Conservation (phyloP, 2,888 invertebrate species). For the Strigamia crassipes region DNA sequence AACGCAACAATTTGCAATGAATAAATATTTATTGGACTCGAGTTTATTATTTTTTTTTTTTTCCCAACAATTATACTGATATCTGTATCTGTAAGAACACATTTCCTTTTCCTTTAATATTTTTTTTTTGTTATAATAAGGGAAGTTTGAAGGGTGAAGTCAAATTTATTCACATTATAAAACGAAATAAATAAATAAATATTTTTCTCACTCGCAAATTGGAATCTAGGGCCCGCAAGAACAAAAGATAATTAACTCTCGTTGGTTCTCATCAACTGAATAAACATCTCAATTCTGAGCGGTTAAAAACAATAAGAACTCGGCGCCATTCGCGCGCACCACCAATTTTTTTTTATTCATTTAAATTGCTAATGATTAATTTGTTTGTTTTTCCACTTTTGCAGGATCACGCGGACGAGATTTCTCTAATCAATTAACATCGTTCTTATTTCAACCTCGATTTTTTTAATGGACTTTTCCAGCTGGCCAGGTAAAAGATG, state of each 20-base stretch:
- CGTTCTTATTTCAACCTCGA: background rate
- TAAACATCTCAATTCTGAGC: too few species aligned
- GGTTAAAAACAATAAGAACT: background rate
- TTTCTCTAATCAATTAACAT: conserved; percentile 3
- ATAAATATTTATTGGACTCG: too few species aligned
- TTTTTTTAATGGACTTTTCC: conserved; percentile 25
- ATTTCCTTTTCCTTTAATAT: conserved; percentile 5
- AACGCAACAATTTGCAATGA: too few species aligned
- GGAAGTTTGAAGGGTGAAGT: background rate
- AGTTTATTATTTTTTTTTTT: too few species aligned
- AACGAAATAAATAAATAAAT: background rate
- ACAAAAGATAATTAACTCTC: background rate
- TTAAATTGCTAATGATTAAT: background rate
- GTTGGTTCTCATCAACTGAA: background rate
- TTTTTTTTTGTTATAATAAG: background rate
- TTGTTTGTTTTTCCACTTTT: background rate
- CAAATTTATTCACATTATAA: background rate
- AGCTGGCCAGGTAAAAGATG: conserved; percentile 19
- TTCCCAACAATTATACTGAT: background rate
- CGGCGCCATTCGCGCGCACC: background rate
- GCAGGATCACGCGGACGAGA: background rate
- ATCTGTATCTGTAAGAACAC: background rate
- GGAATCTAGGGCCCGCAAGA: background rate
- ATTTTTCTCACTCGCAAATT: background rate
- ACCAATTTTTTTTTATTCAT: background rate